Evolutionary conservation across 2,113 vertebrate genomes (phyloP), one percentile per base, ranked within the genome.

Genomic region (Cephalopholis sonnerati): DNA sequence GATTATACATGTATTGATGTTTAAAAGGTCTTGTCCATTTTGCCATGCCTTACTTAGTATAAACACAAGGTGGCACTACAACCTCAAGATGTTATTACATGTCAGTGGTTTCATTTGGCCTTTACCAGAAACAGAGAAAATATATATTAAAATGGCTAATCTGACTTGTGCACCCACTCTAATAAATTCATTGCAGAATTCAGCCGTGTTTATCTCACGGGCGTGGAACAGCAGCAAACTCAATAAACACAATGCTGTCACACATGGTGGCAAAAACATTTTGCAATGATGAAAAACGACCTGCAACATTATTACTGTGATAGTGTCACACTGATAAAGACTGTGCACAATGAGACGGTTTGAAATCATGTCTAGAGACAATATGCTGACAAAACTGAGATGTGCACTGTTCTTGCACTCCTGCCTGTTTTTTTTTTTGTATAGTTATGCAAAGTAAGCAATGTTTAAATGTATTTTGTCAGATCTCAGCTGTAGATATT

Each of bases 51-150:
- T 86, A 62, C 57, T 58, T 29, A 18, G 0, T 54, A 48, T 53
- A 22, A 84, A 75, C 95, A 93, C 90, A 92, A 77, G 94, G 84
- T 92, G 95, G 89, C 94, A 93, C 67, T 91, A 74, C 25, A 77
- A 50, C 51, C 53, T 46, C 63, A 89, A 72, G 16, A 67, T 86
- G 4, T 59, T 67, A 25, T n/a, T 32, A 13, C 9, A 27, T 32
- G 11, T 16, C 25, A 58, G 55, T 41, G 15, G 3, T 77, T 77
- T 39, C 12, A 54, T 73, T 54, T 63, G 25, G 69, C n/a, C 25
- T 51, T 27, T 20, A 7, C 55, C 3, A 24, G 16, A 85, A 77
- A 72, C 29, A n/a, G n/a, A 16, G 36, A 44, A 67, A 53, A 57
- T 62, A 55, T 41, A 29, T 32, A 32, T 51, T 36, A 24, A 82